Evolutionary conservation across 2,113 vertebrate species (phyloP).

Genomic region (Miniopterus natalensis): DNA sequence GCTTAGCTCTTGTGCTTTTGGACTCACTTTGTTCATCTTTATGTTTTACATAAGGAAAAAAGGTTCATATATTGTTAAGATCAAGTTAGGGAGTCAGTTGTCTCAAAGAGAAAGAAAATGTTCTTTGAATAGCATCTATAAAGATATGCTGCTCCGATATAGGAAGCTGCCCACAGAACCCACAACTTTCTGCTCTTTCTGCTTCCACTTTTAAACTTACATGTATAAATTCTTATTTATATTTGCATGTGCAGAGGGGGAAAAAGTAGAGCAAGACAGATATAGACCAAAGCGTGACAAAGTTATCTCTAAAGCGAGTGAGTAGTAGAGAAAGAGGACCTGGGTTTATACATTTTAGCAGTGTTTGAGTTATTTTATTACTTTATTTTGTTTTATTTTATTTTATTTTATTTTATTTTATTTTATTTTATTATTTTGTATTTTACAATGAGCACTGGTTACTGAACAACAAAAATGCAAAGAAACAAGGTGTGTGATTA

Average conservation of each 20-base stretch:
- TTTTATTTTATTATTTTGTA: background rate
- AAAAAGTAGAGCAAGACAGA: background rate
- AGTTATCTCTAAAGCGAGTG: background rate
- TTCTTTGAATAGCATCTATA: conserved; percentile 25
- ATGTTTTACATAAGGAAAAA: conserved; percentile 31
- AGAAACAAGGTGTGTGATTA: background rate
- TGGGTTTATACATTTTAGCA: conserved; percentile 21
- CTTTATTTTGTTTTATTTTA: too few relatives aligned
- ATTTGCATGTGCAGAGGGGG: conserved; percentile 29
- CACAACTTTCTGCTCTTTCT: conserved; percentile 16
- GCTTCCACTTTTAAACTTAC: conserved; percentile 11
- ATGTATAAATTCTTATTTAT: conserved; percentile 52
- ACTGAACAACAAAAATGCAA: background rate
- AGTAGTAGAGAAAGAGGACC: background rate
- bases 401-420: too few relatives aligned
- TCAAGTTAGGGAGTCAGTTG: background rate
- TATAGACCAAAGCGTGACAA: background rate
- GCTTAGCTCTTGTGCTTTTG: background rate
- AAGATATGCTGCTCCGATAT: background rate
- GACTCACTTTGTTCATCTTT: conserved; percentile 46
- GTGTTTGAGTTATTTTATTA: background rate
- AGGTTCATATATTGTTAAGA: background rate
- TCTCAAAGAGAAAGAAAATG: background rate
- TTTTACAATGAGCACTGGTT: background rate
- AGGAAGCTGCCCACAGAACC: background rate